Evolutionary conservation across 1,140 invertebrate genomes (phyloP).

Genomic region (Metaphire vulgaris): DNA sequence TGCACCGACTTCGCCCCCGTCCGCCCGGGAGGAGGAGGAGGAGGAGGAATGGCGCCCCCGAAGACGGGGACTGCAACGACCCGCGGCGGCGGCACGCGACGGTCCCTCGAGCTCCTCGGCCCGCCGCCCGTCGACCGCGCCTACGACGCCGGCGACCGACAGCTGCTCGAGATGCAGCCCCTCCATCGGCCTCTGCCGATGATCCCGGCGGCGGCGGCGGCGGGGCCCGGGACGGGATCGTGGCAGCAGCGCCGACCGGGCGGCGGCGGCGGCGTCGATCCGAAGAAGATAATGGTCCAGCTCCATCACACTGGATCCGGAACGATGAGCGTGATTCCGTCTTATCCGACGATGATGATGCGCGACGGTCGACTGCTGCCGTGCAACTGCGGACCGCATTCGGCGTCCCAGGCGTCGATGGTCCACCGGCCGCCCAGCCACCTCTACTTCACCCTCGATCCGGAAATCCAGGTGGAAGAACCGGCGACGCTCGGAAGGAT

Average conservation of each 20-base stretch:
- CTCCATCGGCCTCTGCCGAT: slow-evolving; percentile 11
- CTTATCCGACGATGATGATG: neutral
- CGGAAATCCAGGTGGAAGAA: neutral
- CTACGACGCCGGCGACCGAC: slow-evolving; percentile 1
- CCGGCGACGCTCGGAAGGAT: neutral
- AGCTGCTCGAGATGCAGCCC: slow-evolving; percentile 12
- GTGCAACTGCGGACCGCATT: neutral
- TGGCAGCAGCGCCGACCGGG: neutral
- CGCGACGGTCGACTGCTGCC: neutral
- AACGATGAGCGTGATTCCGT: neutral
- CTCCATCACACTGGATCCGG: slow-evolving; percentile 4
- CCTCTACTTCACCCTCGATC: neutral
- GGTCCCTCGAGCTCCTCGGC: neutral
- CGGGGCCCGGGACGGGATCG: too few species aligned
- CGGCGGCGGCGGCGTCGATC: neutral
- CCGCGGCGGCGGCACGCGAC: neutral
- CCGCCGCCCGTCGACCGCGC: slow-evolving; percentile 1
- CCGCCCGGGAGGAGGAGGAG: neutral
- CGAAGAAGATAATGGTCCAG: slow-evolving; percentile 4
- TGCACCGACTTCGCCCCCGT: neutral
- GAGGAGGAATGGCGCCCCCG: too few species aligned
- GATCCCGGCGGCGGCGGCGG: neutral
- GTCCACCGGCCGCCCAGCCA: neutral
- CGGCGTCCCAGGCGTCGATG: too few species aligned
- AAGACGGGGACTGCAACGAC: neutral